phyloP scores from a whole-genome alignment of 2,797 vertebrate genomes.

The Phalloptychus januarius region DNA sequence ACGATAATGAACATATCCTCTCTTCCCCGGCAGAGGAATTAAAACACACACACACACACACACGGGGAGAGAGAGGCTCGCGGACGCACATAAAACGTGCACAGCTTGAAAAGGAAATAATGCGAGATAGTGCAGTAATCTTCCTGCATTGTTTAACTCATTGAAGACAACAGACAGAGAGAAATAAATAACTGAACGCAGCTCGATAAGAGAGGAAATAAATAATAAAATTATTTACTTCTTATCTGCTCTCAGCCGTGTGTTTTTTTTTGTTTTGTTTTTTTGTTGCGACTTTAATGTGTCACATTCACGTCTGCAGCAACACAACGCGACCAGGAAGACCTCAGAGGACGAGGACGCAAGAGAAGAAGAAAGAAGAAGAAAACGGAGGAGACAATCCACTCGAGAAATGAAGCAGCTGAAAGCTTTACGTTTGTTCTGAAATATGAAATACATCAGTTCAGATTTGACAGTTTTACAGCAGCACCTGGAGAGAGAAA shows the following conservation, averaged over 20 bases:
- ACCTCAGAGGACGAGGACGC: neutral
- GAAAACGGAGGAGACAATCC: neutral
- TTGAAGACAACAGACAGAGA: slow-evolving; percentile 72
- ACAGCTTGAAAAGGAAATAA: slow-evolving; percentile 73
- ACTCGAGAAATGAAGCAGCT: neutral
- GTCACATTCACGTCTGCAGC: slow-evolving; percentile 38
- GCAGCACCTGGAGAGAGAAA: neutral
- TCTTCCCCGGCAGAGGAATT: slow-evolving; percentile 26
- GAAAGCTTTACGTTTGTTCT: neutral
- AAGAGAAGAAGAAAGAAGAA: neutral
- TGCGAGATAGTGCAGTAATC: slow-evolving; percentile 72
- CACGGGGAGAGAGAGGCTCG: slow-evolving; percentile 21
- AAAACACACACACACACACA: slow-evolving; percentile 21
- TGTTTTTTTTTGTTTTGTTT: slow-evolving; percentile 16
- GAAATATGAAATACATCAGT: neutral
- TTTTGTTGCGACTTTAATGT: slow-evolving; percentile 49
- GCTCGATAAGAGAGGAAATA: slow-evolving; percentile 71
- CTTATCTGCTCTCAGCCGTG: slow-evolving; percentile 65
- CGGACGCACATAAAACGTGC: slow-evolving; percentile 60
- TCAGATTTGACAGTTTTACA: neutral
- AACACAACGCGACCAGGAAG: slow-evolving; percentile 26
- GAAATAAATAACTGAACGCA: slow-evolving; percentile 75
- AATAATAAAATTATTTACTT: slow-evolving; percentile 75
- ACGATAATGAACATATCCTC: slow-evolving; percentile 89
- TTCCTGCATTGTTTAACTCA: slow-evolving; percentile 77